phyloP scores from a whole-genome alignment of 2,113 vertebrate genomes.

The Aepyceros melampus region DNA sequence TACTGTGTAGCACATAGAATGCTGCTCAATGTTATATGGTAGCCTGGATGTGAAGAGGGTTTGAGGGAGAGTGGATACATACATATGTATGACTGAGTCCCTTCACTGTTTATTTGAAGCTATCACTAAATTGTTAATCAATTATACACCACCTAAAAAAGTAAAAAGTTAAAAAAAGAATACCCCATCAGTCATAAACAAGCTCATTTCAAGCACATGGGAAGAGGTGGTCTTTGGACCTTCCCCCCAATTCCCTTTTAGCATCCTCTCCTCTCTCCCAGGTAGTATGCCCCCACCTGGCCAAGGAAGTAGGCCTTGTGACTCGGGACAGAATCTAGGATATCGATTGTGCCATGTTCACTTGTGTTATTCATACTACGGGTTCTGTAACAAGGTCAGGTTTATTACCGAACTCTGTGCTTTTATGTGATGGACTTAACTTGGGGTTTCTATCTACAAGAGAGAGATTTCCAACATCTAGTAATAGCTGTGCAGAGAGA shows the following conservation, averaged over 20 bases:
- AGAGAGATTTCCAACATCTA: background rate
- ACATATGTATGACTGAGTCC: background rate
- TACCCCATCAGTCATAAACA: background rate
- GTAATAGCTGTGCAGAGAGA: background rate
- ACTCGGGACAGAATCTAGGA: background rate
- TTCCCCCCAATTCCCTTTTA: background rate
- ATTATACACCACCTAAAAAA: background rate
- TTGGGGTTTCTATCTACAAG: background rate
- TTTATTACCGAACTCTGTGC: background rate
- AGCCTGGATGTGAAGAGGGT: background rate
- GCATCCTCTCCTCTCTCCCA: background rate
- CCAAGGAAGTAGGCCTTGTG: background rate
- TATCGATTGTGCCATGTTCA: background rate
- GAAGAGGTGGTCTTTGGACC: background rate
- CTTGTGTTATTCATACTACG: background rate
- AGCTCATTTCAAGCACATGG: background rate
- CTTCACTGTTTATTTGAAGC: background rate
- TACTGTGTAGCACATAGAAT: background rate
- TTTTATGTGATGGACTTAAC: background rate
- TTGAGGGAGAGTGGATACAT: background rate
- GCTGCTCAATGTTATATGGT: background rate
- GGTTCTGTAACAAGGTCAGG: background rate
- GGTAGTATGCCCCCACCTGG: background rate
- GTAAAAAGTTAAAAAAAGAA: background rate
- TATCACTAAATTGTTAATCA: background rate